Evolutionary conservation across 2,888 invertebrate genomes (phyloP).

Genomic region (Orchesella flavescens): DNA sequence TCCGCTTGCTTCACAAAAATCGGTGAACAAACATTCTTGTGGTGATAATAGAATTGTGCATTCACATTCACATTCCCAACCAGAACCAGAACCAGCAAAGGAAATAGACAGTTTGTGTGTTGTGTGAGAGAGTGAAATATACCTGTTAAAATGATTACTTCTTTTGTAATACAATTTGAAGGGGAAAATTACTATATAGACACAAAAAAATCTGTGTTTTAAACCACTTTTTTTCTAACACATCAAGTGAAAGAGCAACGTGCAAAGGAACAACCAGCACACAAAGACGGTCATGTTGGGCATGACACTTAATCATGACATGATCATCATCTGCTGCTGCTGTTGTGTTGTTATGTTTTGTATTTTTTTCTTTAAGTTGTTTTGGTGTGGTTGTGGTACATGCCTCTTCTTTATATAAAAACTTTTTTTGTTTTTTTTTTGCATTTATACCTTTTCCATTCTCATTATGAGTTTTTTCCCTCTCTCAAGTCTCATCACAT

Average conservation of each 20-base stretch:
- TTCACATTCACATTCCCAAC: no score
- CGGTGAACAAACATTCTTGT: slow-evolving; percentile 21
- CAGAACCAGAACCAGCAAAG: no score
- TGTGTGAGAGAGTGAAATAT: slow-evolving; percentile 33
- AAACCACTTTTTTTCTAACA: slow-evolving; percentile 46
- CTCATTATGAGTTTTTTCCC: no score
- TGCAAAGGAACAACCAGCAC: slow-evolving; percentile 41
- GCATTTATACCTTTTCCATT: no score
- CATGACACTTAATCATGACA: slow-evolving; percentile 68
- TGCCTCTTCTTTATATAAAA: no score
- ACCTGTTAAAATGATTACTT: slow-evolving; percentile 38
- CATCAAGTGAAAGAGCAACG: slow-evolving; percentile 48
- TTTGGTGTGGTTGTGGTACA: background rate
- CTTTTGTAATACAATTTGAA: slow-evolving; percentile 43
- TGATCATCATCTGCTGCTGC: slow-evolving; percentile 57
- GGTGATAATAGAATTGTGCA: no score
- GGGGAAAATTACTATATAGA: background rate
- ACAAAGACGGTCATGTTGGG: slow-evolving; percentile 67
- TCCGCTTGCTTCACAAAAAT: slow-evolving; percentile 24
- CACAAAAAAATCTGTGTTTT: slow-evolving; percentile 24
- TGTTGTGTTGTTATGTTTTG: slow-evolving; percentile 4
- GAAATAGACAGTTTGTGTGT: slow-evolving; percentile 15
- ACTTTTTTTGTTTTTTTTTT: no score
- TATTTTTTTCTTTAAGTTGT: slow-evolving; percentile 18
- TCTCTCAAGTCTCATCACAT: no score